Conservation (phyloP, 2,797 vertebrate species). For the Rhinella marina region DNA sequence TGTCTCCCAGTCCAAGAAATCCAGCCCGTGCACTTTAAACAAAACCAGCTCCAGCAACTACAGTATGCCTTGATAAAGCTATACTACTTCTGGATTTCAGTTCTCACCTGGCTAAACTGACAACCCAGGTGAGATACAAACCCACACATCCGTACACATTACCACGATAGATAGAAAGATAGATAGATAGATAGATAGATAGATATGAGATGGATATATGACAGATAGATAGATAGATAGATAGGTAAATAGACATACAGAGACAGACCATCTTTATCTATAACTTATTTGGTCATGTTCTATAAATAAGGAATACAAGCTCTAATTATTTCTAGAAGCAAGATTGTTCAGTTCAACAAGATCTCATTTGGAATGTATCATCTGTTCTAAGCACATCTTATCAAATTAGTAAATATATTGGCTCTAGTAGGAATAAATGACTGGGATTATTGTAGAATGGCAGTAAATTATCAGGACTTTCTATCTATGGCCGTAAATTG, state of each 20-base stretch:
- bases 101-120: no score
- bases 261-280: background rate
- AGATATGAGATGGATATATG: background rate
- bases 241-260: background rate
- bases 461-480: conserved; percentile 29
- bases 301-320: background rate
- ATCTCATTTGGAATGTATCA: background rate
- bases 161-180: background rate
- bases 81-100: no score
- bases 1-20: no score
- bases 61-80: no score
- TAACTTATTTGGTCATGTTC: background rate
- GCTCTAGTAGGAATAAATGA: conserved; percentile 12
- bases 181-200: background rate
- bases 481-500: conserved; percentile 8
- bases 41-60: no score
- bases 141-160: no score
- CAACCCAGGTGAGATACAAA: no score
- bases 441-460: conserved; percentile 18
- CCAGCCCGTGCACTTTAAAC: no score
- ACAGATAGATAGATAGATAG: background rate
- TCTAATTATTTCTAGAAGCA: background rate
- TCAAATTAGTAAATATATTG: conserved; percentile 22
- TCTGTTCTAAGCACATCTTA: conserved; percentile 2
- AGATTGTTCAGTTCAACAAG: background rate